Percentiles rank a stretch among this genome's conserved stretches.
phyloP scores from a whole-genome alignment of 2,113 vertebrate genomes.

The Equus quagga region DNA sequence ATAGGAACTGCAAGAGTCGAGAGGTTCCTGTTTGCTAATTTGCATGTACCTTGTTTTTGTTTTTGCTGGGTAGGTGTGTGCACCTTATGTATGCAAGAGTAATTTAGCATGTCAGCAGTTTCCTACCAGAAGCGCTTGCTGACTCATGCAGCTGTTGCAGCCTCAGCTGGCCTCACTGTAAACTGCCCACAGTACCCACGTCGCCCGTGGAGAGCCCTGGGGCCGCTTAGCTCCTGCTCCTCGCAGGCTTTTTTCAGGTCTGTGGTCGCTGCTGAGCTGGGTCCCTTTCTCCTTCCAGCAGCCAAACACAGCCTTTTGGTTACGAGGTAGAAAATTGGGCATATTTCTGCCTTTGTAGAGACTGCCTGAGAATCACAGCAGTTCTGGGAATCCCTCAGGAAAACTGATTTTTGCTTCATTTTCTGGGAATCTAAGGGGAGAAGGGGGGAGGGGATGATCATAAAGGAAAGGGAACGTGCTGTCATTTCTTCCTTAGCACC shows the following conservation, averaged over 20 bases:
- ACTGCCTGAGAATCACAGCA: neutral
- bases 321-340: neutral
- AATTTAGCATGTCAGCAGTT: constrained; percentile 89
- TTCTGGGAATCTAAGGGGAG: neutral
- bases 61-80: constrained; percentile 87
- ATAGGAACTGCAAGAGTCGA: constrained; percentile 84
- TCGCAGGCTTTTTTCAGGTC: constrained; percentile 82
- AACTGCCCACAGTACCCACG: constrained; percentile 80
- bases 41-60: constrained; percentile 86
- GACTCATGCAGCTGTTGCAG: constrained; percentile 89
- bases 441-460: neutral
- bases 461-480: neutral
- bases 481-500: neutral
- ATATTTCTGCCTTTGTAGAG: neutral
- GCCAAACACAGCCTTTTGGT: neutral
- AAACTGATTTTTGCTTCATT: constrained; percentile 24
- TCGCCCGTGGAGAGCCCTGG: constrained; percentile 61
- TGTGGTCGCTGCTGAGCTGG: constrained; percentile 74
- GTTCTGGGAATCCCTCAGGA: constrained; percentile 44
- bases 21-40: constrained; percentile 81
- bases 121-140: constrained; percentile 86
- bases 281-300: constrained; percentile 71
- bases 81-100: constrained; percentile 82
- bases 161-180: constrained; percentile 81
- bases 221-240: constrained; percentile 55